Base-by-base conservation (phyloP, 2,113 vertebrate species). In the Catharus fuscescens region DNA sequence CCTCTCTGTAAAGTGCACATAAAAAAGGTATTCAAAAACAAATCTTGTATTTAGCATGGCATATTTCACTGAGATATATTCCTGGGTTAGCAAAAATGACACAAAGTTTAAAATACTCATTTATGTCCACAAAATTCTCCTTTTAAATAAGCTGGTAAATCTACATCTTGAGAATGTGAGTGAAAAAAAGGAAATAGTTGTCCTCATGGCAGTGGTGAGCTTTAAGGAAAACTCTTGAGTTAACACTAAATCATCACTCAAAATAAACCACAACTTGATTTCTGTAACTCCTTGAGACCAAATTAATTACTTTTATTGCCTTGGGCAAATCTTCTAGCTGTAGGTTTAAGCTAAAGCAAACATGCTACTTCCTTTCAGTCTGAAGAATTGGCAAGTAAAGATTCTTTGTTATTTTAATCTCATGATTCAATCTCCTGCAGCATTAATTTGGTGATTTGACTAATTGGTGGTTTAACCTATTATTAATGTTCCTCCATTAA, bases 371-470 rank as follows among this genome's bases (percentile, higher is more conserved):
- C 32, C 50, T 36, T 85, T 95, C 85, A 82, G 52, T 62, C 47
- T 85, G 85, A 86, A 86, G 81, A 91, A 83, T 1, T 80, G 47
- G 47, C 86, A 92, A 95, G 74, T 69, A 90, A 94, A 88, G 91
- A 91, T 81, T 89, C 94, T 93, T 96, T 95, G 95, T 97, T 96
- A 95, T 92, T 96, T 96, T 94, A 96, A 92, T 94, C 93, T 95
- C 87, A 80, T 86, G 90, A 95, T 94, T 94, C 90, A 92, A 86
- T 95, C 94, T 94, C 85, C 93, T 92, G 90, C 93, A 90, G 95
- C 86, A 97, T 92, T 96, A 96, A 96, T 97, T 96, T 93, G 85
- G 79, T 93, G 92, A 93, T 95, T 95, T 96, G 92, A 90, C 92
- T 96, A 95, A 95, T 92, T 95, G 78, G 74, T 96, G 52, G 80